phyloP scores from a whole-genome alignment of 2,113 vertebrate genomes.

The Spermophilus dauricus region DNA sequence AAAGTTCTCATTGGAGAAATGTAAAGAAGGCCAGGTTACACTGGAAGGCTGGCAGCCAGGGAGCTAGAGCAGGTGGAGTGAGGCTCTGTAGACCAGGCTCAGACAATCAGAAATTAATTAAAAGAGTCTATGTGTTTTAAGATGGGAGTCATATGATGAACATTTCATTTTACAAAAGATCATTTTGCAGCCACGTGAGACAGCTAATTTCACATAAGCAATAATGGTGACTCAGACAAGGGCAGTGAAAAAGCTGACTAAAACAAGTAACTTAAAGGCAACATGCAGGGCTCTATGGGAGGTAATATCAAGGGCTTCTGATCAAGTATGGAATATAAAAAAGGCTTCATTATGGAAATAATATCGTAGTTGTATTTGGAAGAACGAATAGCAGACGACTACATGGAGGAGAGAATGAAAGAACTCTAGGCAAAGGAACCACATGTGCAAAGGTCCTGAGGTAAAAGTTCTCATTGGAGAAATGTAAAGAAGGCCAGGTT shows the following conservation, averaged over 20 bases:
- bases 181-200: neutral
- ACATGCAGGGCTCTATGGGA: neutral
- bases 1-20: neutral
- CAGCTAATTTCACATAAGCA: neutral
- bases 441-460: neutral
- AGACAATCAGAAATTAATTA: neutral
- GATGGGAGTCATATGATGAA: neutral
- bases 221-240: neutral
- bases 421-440: neutral
- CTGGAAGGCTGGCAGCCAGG: neutral
- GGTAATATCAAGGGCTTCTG: neutral
- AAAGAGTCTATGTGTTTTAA: neutral
- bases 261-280: neutral
- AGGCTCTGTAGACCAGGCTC: neutral
- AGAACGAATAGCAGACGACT: neutral
- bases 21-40: neutral
- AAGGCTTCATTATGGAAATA: neutral
- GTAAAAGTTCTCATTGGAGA: neutral
- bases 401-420: neutral
- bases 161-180: neutral
- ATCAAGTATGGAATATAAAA: neutral
- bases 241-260: too few species aligned
- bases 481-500: neutral
- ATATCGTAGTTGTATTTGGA: neutral
- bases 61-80: fast-evolving